These are phyloP conservation scores for Lophius piscatorius DNA, from an alignment of 2,113 vertebrate species.

Conservation along the genomic window DNA sequence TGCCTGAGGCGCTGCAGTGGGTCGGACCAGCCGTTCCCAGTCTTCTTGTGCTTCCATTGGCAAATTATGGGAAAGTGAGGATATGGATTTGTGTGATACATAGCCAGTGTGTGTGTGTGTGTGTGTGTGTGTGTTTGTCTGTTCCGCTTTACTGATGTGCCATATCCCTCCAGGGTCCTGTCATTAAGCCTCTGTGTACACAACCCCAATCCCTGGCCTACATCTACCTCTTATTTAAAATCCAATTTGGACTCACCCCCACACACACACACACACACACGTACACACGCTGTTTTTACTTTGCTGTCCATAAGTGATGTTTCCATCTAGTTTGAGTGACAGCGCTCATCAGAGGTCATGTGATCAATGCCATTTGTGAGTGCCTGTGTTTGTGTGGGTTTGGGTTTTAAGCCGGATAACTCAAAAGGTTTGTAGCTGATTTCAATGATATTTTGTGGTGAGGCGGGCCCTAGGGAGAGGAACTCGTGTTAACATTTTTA, in stretches of 20 bases:
- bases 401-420: too few species aligned
- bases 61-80: constrained; percentile 48
- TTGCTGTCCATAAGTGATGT: too few species aligned
- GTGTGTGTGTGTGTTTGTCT: constrained; percentile 41
- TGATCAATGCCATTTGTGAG: too few species aligned
- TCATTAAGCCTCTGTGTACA: constrained; percentile 71
- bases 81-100: constrained; percentile 40
- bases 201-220: constrained; percentile 61
- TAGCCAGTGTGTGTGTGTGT: constrained; percentile 18
- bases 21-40: constrained; percentile 41
- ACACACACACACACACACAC: constrained; percentile 12
- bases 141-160: constrained; percentile 53
- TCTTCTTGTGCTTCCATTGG: constrained; percentile 25
- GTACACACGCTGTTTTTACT: constrained; percentile 30
- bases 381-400: too few species aligned
- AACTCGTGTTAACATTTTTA: too few species aligned
- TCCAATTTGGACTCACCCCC: constrained; percentile 26
- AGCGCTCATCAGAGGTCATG: too few species aligned
- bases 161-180: constrained; percentile 53
- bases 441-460: too few species aligned
- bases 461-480: too few species aligned
- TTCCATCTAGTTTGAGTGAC: too few species aligned
- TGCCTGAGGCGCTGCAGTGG: constrained; percentile 24
- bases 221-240: constrained; percentile 48
- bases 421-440: too few species aligned